These are phyloP conservation scores for Drosophila lacteicornis DNA, from an alignment of 1,140 invertebrate species.

Conservation along the genomic window DNA sequence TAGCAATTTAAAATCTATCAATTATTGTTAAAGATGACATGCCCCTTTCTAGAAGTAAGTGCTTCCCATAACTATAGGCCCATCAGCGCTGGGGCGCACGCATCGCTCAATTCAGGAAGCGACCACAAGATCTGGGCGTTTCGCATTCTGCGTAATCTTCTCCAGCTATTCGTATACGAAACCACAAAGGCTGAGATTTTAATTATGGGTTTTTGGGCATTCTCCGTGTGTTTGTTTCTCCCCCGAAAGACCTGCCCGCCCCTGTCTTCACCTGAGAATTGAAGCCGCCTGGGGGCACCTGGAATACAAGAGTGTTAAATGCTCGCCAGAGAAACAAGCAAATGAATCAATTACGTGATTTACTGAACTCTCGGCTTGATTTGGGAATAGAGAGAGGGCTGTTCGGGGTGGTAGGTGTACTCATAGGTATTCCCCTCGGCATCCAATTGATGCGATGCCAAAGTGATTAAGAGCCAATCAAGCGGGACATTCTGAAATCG, in stretches of 20 bases:
- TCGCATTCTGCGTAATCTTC: constrained; percentile 70
- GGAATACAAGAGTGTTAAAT: constrained; percentile 42
- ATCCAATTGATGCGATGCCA: constrained; percentile 39
- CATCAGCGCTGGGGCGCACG: constrained; percentile 6
- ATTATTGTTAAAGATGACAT: constrained; percentile 11
- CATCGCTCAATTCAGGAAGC: constrained; percentile 47
- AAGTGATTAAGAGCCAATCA: constrained; percentile 48
- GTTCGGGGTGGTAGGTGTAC: background rate
- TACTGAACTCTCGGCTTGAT: constrained; percentile 20
- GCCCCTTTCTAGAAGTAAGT: constrained; percentile 11
- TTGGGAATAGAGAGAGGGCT: background rate
- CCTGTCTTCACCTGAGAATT: constrained; percentile 30
- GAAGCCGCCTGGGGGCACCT: constrained; percentile 16
- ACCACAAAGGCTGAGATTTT: constrained; percentile 71
- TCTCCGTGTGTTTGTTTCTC: constrained; percentile 12
- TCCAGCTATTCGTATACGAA: constrained; percentile 43
- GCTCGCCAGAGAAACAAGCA: constrained; percentile 12
- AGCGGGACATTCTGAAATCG: constrained; percentile 31
- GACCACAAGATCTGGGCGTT: constrained; percentile 59
- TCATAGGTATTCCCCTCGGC: constrained; percentile 23
- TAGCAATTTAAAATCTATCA: constrained; percentile 15
- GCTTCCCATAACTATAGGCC: constrained; percentile 21
- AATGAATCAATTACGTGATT: constrained; percentile 76
- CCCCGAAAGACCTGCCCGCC: constrained; percentile 16
- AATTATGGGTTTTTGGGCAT: constrained; percentile 64